Evolutionary conservation across 2,113 vertebrate genomes (phyloP), one percentile per base, ranked within the genome.

Genomic region (Oryzias curvinotus): DNA sequence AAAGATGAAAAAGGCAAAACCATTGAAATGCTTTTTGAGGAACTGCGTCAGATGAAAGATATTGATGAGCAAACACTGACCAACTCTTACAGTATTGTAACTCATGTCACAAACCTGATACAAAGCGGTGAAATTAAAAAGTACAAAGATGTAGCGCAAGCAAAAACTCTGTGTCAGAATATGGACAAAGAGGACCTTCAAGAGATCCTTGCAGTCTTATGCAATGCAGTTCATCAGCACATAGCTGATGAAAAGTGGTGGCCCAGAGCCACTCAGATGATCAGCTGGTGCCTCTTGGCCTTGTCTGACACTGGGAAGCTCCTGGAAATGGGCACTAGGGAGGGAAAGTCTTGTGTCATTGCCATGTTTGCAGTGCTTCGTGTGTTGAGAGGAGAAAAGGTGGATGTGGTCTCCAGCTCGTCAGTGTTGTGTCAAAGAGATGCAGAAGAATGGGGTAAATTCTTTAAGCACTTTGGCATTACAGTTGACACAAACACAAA

Each of bases 291-390:
- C 30, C n/a, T 74, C 21, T 43, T 68, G 19, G 53, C 64, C 23
- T 14, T 68, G 47, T 74, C 64, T 16, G 44, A 44, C 43, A 63
- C 53, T 52, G 64, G 58, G 12, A 58, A 57, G 21, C 74, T 77
- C 14, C 53, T 77, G 49, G 74, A 77, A 42, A 77, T 77, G 68
- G 68, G 68, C 48, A 77, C 74, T 42, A 58, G 75, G 46, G 75
- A 77, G 18, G 74, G 74, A 3, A 77, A 71, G 7, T 77, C 74
- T 41, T 77, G 62, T 25, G 74, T 67, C 48, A 71, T 77, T 15
- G 74, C 68, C 1, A 77, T 77, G 74, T 77, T 77, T 47, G 68
- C 74, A 1, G 63, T n/a, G 1, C 52, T 77, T 14, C 68, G 58
- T 41, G 71, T 42, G 14, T 26, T 73, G 1, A 50, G 52, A 18